Evolutionary conservation across 2,888 invertebrate species (phyloP).

Genomic region (Drosophila ochracea): DNA sequence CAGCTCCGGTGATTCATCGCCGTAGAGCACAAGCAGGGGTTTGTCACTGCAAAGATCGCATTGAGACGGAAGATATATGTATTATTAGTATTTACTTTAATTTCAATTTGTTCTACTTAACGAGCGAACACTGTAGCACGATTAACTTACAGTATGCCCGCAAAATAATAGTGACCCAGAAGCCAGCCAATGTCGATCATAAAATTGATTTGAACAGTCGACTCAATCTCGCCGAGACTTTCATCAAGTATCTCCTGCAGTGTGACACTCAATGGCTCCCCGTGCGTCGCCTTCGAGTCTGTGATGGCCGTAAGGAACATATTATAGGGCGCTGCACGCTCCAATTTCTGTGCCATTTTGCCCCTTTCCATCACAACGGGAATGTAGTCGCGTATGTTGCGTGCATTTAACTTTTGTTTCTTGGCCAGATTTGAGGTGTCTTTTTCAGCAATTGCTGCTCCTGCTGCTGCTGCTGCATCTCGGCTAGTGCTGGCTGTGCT

Average conservation of each 20-base stretch:
- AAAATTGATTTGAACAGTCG: constrained; percentile 95
- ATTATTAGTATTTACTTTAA: not conserved
- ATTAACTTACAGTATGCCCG: constrained; percentile 88
- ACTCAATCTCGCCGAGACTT: constrained; percentile 90
- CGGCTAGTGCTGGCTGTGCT: constrained; percentile 38
- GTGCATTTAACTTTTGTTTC: constrained; percentile 78
- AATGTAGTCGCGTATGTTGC: constrained; percentile 85
- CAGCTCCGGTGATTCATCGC: constrained; percentile 89
- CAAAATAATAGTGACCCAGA: constrained; percentile 92
- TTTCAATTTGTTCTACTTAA: not conserved
- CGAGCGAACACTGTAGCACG: not conserved
- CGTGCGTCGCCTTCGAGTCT: constrained; percentile 88
- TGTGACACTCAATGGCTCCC: constrained; percentile 89
- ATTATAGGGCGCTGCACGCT: constrained; percentile 89
- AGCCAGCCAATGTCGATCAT: constrained; percentile 97
- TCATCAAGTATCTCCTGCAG: constrained; percentile 92
- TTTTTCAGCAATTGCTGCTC: constrained; percentile 25
- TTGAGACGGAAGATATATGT: not conserved
- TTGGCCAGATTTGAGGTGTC: constrained; percentile 79
- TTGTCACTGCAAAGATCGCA: constrained; percentile 86
- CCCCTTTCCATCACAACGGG: constrained; percentile 87
- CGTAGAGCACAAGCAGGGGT: constrained; percentile 91
- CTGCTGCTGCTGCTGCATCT: constrained; percentile 10
- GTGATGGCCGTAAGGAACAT: constrained; percentile 91
- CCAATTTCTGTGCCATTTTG: constrained; percentile 89